Evolutionary conservation across 2,888 invertebrate species (phyloP).

Genomic region (Apamea crenata): DNA sequence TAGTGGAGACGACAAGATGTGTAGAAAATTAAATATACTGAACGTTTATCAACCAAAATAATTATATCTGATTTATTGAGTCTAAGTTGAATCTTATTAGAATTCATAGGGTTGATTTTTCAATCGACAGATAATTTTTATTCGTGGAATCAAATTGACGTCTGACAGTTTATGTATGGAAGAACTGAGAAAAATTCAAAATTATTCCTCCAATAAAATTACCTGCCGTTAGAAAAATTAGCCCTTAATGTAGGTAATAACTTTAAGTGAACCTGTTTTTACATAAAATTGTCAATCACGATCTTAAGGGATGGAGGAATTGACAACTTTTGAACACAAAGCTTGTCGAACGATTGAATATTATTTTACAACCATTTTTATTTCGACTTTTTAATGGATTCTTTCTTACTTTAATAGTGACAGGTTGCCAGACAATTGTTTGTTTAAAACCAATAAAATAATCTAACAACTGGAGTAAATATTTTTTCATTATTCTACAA

Average conservation of each 20-base stretch:
- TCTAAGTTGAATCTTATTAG: slow-evolving; percentile 1
- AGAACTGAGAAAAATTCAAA: too few species aligned
- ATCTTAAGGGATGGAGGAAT: neutral
- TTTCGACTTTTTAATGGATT: neutral
- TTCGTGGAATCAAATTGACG: too few species aligned
- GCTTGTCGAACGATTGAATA: neutral
- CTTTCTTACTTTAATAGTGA: neutral
- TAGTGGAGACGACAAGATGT: slow-evolving; percentile 1
- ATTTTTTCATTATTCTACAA: neutral
- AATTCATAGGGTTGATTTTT: neutral
- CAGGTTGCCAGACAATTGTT: neutral
- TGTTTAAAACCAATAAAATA: neutral
- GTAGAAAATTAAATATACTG: neutral
- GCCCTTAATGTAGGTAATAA: neutral
- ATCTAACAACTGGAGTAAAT: neutral
- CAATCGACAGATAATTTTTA: too few species aligned
- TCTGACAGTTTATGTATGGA: too few species aligned
- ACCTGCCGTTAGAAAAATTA: too few species aligned
- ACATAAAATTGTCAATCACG: neutral
- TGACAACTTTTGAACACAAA: neutral
- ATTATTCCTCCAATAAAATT: too few species aligned
- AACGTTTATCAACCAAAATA: neutral
- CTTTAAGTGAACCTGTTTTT: neutral
- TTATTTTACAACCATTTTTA: neutral
- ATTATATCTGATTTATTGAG: neutral